phyloP scores from a whole-genome alignment of 2,888 invertebrate species.

The Apamea crenata region DNA sequence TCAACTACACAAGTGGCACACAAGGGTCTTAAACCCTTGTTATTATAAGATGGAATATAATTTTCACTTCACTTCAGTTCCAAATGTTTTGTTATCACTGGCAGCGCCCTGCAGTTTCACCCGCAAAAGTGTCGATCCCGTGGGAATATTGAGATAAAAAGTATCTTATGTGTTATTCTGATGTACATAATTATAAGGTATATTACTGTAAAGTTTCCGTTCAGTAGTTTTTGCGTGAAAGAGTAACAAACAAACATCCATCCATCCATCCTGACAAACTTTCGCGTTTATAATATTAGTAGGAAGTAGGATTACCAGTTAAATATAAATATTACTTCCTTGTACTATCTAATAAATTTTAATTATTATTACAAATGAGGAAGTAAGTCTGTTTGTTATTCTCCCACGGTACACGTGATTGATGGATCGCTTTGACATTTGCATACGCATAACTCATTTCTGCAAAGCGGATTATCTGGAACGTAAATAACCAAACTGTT shows the following conservation, averaged over 20 bases:
- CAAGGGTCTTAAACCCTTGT: background rate
- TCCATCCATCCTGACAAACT: too few species aligned
- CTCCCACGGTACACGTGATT: background rate
- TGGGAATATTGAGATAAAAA: too few species aligned
- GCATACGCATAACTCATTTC: constrained; percentile 8
- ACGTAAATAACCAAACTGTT: background rate
- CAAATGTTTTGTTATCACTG: constrained; percentile 3
- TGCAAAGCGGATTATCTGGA: too few species aligned
- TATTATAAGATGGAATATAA: background rate
- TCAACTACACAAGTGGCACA: too few species aligned
- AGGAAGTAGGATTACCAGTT: background rate
- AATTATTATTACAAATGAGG: background rate
- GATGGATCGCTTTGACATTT: constrained; percentile 25
- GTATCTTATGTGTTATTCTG: too few species aligned
- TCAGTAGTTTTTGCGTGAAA: too few species aligned
- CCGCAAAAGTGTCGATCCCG: too few species aligned
- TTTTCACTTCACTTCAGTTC: constrained; percentile 32
- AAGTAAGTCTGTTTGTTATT: constrained; percentile 20
- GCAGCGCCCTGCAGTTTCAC: too few species aligned
- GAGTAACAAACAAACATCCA: too few species aligned
- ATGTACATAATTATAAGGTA: too few species aligned
- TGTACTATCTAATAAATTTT: constrained; percentile 1
- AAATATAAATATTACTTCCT: constrained; percentile 34
- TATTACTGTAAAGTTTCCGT: too few species aligned
- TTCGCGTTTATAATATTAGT: too few species aligned